A percentile compares a stretch with the other conserved stretches of the same genome.
Conservation (phyloP, 2,797 vertebrate species). For the Eulemur mongoz region DNA sequence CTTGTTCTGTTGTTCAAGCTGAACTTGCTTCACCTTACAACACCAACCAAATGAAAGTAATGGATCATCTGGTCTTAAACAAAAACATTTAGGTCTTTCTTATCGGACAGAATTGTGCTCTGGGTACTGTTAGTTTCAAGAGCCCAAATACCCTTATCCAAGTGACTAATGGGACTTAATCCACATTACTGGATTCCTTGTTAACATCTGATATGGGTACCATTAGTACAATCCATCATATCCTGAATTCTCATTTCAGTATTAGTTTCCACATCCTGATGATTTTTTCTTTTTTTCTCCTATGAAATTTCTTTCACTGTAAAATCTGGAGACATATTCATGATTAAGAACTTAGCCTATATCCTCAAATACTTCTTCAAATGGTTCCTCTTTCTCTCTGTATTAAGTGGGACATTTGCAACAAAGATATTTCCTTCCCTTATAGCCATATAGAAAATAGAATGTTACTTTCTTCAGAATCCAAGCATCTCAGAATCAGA, state of each 20-base stretch:
- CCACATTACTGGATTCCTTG: neutral
- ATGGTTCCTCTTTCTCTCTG: neutral
- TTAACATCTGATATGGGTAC: neutral
- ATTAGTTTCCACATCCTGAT: neutral
- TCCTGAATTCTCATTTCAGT: neutral
- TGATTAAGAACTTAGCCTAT: neutral
- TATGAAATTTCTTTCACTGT: neutral
- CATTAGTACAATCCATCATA: no score
- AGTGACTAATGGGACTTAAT: neutral
- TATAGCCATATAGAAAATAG: neutral
- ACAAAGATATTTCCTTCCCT: neutral
- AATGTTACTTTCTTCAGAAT: neutral
- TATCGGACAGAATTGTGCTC: neutral
- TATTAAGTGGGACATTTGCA: neutral
- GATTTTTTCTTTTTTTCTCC: neutral
- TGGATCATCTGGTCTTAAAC: neutral
- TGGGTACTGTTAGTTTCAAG: neutral
- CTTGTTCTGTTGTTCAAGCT: neutral
- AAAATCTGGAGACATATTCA: neutral
- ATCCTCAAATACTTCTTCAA: neutral
- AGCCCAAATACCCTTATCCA: neutral
- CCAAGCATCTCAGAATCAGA: neutral
- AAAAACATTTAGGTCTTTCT: neutral
- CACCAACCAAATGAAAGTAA: neutral
- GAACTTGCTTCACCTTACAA: neutral